Evolutionary conservation across 2,113 vertebrate species (phyloP), one percentile per base, ranked within the genome.

Genomic region (Zosterops hypoxanthus): DNA sequence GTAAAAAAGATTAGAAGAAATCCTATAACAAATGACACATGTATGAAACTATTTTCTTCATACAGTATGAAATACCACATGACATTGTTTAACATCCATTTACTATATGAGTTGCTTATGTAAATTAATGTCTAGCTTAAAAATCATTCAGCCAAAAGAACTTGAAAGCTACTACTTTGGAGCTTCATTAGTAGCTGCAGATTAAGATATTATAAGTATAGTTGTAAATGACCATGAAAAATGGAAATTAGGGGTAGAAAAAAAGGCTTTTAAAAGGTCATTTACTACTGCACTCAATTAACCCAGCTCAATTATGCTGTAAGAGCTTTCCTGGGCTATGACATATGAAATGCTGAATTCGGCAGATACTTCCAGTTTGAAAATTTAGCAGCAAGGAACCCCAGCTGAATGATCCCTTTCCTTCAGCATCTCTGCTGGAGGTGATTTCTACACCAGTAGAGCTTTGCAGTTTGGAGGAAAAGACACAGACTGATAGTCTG

Each of bases 251-350:
- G 46, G 29, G 11, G 33, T 17, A 91, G 52, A 88, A 91, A 90
- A 90, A 90, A 94, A 91, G 69, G 39, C 80, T 59, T 82, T 92
- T 92, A 93, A 85, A 86, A 94, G 90, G 85, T 86, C 87, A 83
- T 85, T 95, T 91, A 90, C 66, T 70, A 53, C 66, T 71, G 72
- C 55, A 44, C 2, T 36, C 41, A 77, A 85, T 93, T 93, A 95
- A 56, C 47, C 17, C 20, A 66, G 68, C 72, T 92, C 56, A 86
- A 26, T 90, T 88, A 86, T 25, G 29, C 47, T 53, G 68, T 1
- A 11, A 81, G 44, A 91, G 56, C 49, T 88, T 91, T 83, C 33
- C 8, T 21, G 8, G 11, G 60, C 47, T 86, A 31, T 14, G 56
- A 21, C 10, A 49, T 16, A 68, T 0, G 64, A 73, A 96, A 82